A percentile compares a stretch with the other conserved stretches of the same genome.
These are phyloP conservation scores for Pseudorhombus dupliciocellatus DNA, from an alignment of 2,113 vertebrate genomes.

Conservation along the genomic window DNA sequence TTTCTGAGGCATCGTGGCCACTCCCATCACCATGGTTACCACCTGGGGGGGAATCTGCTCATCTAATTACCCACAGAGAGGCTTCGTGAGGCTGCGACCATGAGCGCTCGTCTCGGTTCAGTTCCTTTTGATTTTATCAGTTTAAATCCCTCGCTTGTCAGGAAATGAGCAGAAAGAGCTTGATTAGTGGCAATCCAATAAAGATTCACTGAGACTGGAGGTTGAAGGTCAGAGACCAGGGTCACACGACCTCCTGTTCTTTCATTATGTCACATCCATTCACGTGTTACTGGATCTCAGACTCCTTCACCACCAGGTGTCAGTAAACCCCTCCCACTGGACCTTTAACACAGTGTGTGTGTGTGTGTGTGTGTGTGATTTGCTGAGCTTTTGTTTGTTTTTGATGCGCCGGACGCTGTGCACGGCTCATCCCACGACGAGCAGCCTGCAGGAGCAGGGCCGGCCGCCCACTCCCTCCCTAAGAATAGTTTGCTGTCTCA, in stretches of 20 bases:
- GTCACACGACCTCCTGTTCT: not conserved
- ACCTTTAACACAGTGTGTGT: not conserved
- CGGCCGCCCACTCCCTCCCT: slow-evolving; percentile 50
- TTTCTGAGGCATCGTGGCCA: too few relatives aligned
- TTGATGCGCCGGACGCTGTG: slow-evolving; percentile 31
- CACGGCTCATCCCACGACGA: slow-evolving; percentile 29
- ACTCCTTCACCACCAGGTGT: too few relatives aligned
- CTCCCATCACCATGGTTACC: slow-evolving; percentile 59
- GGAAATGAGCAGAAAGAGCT: too few relatives aligned
- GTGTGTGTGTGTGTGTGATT: slow-evolving; percentile 31
- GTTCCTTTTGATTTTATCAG: not conserved
- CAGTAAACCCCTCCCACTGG: too few relatives aligned
- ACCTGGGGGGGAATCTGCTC: slow-evolving; percentile 53
- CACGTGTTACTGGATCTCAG: too few relatives aligned
- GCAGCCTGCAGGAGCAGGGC: slow-evolving; percentile 58
- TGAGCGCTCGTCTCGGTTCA: slow-evolving; percentile 15
- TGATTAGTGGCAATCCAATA: too few relatives aligned
- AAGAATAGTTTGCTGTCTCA: slow-evolving; percentile 55
- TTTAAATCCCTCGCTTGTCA: not conserved
- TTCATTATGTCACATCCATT: too few relatives aligned
- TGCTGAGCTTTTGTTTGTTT: slow-evolving; percentile 35
- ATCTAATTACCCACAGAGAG: slow-evolving; percentile 65
- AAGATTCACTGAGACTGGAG: not conserved
- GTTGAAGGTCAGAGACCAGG: not conserved
- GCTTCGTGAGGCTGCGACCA: slow-evolving; percentile 12